These are phyloP conservation scores for Pogoniulus pusillus DNA, from an alignment of 2,797 vertebrate genomes.

Conservation along the genomic window DNA sequence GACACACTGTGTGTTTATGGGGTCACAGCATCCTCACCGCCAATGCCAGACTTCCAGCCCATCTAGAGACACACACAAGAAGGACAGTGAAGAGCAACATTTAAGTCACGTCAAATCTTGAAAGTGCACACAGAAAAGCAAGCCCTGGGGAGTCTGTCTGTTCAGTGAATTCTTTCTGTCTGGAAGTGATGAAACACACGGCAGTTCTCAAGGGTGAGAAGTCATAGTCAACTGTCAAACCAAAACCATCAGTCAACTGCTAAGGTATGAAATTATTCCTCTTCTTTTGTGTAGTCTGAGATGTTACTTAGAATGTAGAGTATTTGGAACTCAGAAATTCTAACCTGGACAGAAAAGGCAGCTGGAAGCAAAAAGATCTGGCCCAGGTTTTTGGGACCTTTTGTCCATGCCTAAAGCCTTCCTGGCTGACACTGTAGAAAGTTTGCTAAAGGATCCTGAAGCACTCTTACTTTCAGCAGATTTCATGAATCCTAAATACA, in stretches of 20 bases:
- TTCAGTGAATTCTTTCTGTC: constrained; percentile 39
- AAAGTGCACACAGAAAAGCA: not conserved
- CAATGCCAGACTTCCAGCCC: not conserved
- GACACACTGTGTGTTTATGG: not conserved
- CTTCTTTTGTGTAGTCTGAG: not conserved
- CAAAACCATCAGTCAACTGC: not conserved
- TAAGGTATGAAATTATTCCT: not conserved
- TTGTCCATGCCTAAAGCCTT: not conserved
- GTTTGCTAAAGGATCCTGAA: not conserved
- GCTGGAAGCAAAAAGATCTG: constrained; percentile 6
- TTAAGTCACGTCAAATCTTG: not conserved
- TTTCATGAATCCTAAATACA: not conserved
- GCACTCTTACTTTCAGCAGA: not conserved
- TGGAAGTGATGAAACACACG: constrained; percentile 22
- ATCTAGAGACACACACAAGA: not conserved
- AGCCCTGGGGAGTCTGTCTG: not conserved
- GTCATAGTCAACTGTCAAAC: not conserved
- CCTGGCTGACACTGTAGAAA: not conserved
- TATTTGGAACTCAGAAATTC: not conserved
- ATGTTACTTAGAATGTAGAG: not conserved
- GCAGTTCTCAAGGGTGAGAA: not conserved
- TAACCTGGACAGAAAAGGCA: not conserved
- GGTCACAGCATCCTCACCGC: not conserved
- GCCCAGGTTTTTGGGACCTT: not conserved
- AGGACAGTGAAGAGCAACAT: not conserved